phyloP scores from a whole-genome alignment of 1,140 invertebrate species.

The Ceratina australensis region DNA sequence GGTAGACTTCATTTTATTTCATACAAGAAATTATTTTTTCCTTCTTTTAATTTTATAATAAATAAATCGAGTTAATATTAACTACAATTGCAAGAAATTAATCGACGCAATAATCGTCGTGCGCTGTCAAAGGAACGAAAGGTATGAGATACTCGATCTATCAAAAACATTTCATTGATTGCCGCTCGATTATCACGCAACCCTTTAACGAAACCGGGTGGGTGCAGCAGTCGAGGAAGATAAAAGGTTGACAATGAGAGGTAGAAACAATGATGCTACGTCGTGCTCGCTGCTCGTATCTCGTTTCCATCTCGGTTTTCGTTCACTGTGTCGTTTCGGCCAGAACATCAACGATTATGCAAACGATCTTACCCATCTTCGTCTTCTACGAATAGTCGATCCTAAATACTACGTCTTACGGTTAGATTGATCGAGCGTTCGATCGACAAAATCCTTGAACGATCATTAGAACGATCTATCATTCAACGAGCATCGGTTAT shows the following conservation, averaged over 20 bases:
- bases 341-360: constrained; percentile 10
- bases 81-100: too few species aligned
- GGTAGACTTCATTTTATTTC: too few species aligned
- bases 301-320: not conserved
- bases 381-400: too few species aligned
- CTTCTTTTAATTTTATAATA: too few species aligned
- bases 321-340: not conserved
- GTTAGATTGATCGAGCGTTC: constrained; percentile 24
- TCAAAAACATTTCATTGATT: not conserved
- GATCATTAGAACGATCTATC: constrained; percentile 19
- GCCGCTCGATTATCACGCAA: not conserved
- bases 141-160: not conserved
- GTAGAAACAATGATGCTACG: constrained; percentile 6
- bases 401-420: not conserved
- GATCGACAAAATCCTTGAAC: constrained; percentile 21
- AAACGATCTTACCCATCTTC: constrained; percentile 5
- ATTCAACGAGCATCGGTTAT: constrained; percentile 16
- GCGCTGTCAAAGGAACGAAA: too few species aligned
- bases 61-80: too few species aligned
- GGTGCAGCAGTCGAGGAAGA: not conserved
- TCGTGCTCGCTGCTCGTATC: not conserved
- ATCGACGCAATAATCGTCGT: too few species aligned
- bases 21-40: too few species aligned
- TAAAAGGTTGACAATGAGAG: constrained; percentile 9
- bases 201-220: too few species aligned